Evolutionary conservation across 2,888 invertebrate species (phyloP), one percentile per base, ranked within the genome.

Genomic region (Agrochola circellaris): DNA sequence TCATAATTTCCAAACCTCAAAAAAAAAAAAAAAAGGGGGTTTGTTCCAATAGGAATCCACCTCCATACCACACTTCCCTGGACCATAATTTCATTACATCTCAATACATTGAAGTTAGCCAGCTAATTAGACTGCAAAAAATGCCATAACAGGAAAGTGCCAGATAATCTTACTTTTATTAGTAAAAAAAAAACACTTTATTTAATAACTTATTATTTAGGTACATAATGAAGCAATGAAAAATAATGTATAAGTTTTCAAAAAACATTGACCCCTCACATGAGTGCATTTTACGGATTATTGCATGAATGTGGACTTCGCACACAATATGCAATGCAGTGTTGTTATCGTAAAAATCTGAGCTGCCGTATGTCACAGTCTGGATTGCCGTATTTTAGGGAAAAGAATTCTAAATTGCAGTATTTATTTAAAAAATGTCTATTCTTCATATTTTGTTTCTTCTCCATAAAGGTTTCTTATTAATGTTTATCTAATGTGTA

Each of bases 271-370:
- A 71, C 70, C 78, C 77, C 58, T 38, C 48, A 77, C 45, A 61
- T 67, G 42, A 67, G 23, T 62, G 34, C 38, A 51, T 58, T 26
- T 83, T 66, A 54, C 61, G 73, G 23, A 73, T 75, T 84, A 81
- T 83, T 80, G 34, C 72, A 85, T 85, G 70, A 71, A 61, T 26
- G 30, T 56, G 15, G 23, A 74, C 81, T 81, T 81, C 72, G 26
- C 82, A 83, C 34, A 83, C 81, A 77, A 72, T 75, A 75, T 72
- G 64, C 45, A 60, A 83, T 64, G 38, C 70, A 75, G n/a, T n/a
- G n/a, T n/a, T n/a, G n/a, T n/a, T n/a, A n/a, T n/a, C n/a, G n/a
- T n/a, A n/a, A n/a, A n/a, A n/a, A n/a, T n/a, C n/a, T n/a, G n/a
- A n/a, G n/a, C n/a, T n/a, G n/a, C n/a, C n/a, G n/a, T n/a, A n/a